Evolutionary conservation across 2,797 vertebrate genomes (phyloP), one percentile per base, ranked within the genome.

Genomic region (Epinephelus awoara): DNA sequence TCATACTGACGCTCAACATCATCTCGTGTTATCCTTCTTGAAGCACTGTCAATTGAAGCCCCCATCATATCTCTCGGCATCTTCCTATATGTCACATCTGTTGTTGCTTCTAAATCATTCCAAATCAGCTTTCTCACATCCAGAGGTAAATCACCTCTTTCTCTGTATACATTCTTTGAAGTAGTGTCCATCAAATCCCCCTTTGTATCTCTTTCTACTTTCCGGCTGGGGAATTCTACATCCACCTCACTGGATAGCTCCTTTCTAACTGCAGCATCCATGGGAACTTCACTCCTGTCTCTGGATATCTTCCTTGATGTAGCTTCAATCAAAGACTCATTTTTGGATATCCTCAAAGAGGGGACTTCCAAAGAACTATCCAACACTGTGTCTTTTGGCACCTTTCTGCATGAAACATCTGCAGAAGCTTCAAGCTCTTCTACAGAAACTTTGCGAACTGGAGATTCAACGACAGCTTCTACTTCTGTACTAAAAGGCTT

Each of bases 361-460:
- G 59, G 40, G 10, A 29, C 52, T 55, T 95, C 92, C 11, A 85
- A 46, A 18, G 65, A 61, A 56, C 47, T 40, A 67, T 93, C 90
- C 23, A 78, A 49, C 34, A 59, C 17, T 87, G 86, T 92, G 7
- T 93, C 89, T 71, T 86, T 91, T 19, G 70, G 34, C 27, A 77
- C 82, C 61, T 77, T 94, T 65, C 86, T 91, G 50, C 62, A 63
- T 57, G 80, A 69, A 66, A 58, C 40, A 46, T 91, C 89, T 5
- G 73, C 42, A 68, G 83, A 84, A 34, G 80, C 65, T n/a, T 93
- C 90, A 50, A 87, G 92, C 73, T 98, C 97, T 74, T 96, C 96
- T 21, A 94, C 88, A 0, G 95, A 96, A 61, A 92, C 82, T 85
- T 96, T 98, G 58, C 92, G 89, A 84, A 96, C 91, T 77, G 96